phyloP scores from a whole-genome alignment of 1,140 invertebrate genomes.

The Drosophila persimilis region DNA sequence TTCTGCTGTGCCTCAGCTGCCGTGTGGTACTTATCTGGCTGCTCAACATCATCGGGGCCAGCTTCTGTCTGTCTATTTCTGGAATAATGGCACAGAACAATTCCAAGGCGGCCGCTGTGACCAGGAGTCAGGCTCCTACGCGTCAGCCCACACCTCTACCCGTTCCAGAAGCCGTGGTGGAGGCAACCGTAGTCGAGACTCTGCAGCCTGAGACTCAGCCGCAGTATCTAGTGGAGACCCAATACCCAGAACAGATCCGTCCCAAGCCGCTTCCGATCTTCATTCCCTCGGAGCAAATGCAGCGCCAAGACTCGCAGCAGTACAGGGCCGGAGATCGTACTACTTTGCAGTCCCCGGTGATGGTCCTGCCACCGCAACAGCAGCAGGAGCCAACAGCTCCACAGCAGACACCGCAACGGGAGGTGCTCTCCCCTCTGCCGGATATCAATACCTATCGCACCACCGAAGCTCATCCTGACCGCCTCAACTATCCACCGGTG shows the following conservation, averaged over 20 bases:
- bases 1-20: constrained; percentile 58
- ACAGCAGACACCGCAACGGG: constrained; percentile 6
- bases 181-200: constrained; percentile 18
- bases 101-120: not conserved
- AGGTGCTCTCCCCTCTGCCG: constrained; percentile 33
- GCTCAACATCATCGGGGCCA: constrained; percentile 67
- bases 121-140: constrained; percentile 23
- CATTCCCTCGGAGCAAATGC: constrained; percentile 51
- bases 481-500: constrained; percentile 65
- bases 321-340: constrained; percentile 54
- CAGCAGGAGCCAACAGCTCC: constrained; percentile 21
- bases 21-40: constrained; percentile 72
- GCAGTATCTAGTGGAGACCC: constrained; percentile 11
- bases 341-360: constrained; percentile 59
- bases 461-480: constrained; percentile 76
- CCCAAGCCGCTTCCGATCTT: constrained; percentile 61
- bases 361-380: constrained; percentile 49
- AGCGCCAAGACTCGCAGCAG: constrained; percentile 43
- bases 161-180: constrained; percentile 12
- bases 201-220: constrained; percentile 13
- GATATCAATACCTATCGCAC: constrained; percentile 67
- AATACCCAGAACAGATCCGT: constrained; percentile 60
- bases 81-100: constrained; percentile 55
- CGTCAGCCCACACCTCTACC: constrained; percentile 51
- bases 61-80: constrained; percentile 71